phyloP scores from a whole-genome alignment of 2,888 invertebrate genomes.

The Hemistola chrysoprasaria region DNA sequence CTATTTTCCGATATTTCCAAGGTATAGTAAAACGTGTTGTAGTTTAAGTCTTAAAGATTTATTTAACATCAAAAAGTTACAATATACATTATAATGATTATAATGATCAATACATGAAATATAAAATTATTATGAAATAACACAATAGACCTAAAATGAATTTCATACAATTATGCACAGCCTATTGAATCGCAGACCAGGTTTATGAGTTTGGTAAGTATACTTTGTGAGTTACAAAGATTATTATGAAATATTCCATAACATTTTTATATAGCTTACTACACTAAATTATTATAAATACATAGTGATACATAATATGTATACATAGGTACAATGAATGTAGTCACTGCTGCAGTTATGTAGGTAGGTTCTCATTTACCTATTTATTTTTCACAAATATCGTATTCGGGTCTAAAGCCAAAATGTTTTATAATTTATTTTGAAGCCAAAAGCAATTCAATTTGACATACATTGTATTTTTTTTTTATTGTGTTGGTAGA shows the following conservation, averaged over 20 bases:
- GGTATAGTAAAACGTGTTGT: no score
- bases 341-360: no score
- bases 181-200: slow-evolving; percentile 79
- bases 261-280: slow-evolving; percentile 17
- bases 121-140: slow-evolving; percentile 47
- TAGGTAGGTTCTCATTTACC: no score
- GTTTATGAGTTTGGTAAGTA: slow-evolving; percentile 53
- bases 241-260: slow-evolving; percentile 12
- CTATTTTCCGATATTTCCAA: no score
- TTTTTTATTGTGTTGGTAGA: no score
- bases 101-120: slow-evolving; percentile 40
- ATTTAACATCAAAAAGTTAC: slow-evolving; percentile 56
- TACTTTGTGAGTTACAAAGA: slow-evolving; percentile 19
- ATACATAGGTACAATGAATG: neutral
- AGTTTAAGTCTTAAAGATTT: slow-evolving; percentile 46
- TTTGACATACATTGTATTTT: neutral
- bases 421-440: neutral
- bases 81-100: slow-evolving; percentile 46
- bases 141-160: slow-evolving; percentile 47
- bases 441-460: neutral
- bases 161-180: slow-evolving; percentile 71
- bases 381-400: neutral
- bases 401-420: neutral
- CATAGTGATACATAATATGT: neutral
- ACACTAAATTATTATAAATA: slow-evolving; percentile 9